phyloP scores from a whole-genome alignment of 2,113 vertebrate species.

The Cynopterus brachyotis region DNA sequence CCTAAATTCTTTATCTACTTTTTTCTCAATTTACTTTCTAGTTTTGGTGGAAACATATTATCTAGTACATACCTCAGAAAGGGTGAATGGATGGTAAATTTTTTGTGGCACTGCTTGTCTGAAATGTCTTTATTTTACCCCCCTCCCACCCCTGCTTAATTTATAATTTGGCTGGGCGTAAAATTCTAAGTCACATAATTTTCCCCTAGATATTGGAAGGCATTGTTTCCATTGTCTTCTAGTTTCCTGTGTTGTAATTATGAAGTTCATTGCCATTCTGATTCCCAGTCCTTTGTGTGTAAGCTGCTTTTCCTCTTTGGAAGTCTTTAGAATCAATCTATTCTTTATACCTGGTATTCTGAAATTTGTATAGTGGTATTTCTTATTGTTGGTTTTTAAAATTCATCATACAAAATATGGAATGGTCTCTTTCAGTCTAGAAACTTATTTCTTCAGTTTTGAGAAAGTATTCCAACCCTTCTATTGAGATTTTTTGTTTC shows the following conservation, averaged over 20 bases:
- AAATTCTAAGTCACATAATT: constrained; percentile 45
- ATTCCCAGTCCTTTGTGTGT: not conserved
- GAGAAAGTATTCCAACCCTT: not conserved
- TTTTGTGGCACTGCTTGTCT: not conserved
- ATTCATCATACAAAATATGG: not conserved
- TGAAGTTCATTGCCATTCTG: constrained; percentile 2
- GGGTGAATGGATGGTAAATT: not conserved
- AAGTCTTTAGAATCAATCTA: constrained; percentile 21
- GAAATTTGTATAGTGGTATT: not conserved
- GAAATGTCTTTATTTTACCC: not conserved
- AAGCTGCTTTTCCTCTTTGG: constrained; percentile 26
- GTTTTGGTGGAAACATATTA: not conserved
- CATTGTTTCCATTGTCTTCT: constrained; percentile 33
- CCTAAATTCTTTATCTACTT: not conserved
- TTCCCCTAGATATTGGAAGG: constrained; percentile 10
- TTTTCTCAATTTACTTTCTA: constrained; percentile 49
- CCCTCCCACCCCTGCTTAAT: not conserved
- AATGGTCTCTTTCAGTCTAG: not conserved
- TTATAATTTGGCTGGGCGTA: constrained; percentile 34
- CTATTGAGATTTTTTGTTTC: constrained; percentile 4
- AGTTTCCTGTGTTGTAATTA: constrained; percentile 21
- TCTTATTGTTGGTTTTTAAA: not conserved
- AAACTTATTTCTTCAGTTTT: constrained; percentile 23
- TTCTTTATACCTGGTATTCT: not conserved
- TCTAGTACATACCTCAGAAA: constrained; percentile 27